phyloP scores from a whole-genome alignment of 2,113 vertebrate species.

The Dicrurus megarhynchus region DNA sequence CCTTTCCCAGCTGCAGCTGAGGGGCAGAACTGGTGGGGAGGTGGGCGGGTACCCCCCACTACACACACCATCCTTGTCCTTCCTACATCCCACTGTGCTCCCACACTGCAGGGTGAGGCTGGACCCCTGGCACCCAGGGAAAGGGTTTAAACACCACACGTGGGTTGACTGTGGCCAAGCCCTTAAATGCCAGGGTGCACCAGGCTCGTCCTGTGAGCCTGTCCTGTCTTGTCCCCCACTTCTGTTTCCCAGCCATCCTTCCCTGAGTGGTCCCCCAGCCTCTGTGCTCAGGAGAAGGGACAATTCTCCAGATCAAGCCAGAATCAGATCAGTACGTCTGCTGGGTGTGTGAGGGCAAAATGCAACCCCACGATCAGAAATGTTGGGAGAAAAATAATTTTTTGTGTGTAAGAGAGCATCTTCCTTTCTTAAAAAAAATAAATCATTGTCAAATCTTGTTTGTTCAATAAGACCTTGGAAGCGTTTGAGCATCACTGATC shows the following conservation, averaged over 20 bases:
- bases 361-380: neutral
- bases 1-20: neutral
- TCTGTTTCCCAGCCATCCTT: neutral
- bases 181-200: fast-evolving
- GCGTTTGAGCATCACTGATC: neutral
- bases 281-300: neutral
- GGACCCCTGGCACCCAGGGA: neutral
- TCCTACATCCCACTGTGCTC: neutral
- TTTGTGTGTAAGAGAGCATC: neutral
- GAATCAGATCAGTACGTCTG: neutral
- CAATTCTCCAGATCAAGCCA: neutral
- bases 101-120: neutral
- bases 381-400: neutral
- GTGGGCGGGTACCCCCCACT: neutral
- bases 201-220: neutral
- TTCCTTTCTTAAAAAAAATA: neutral
- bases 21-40: neutral
- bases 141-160: fast-evolving
- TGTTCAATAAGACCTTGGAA: neutral
- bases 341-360: neutral
- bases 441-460: neutral
- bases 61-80: neutral
- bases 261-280: neutral
- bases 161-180: neutral
- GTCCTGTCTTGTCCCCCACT: neutral